Evolutionary conservation across 2,888 invertebrate genomes (phyloP), one percentile per base, ranked within the genome.

Genomic region (Bombylius discolor): DNA sequence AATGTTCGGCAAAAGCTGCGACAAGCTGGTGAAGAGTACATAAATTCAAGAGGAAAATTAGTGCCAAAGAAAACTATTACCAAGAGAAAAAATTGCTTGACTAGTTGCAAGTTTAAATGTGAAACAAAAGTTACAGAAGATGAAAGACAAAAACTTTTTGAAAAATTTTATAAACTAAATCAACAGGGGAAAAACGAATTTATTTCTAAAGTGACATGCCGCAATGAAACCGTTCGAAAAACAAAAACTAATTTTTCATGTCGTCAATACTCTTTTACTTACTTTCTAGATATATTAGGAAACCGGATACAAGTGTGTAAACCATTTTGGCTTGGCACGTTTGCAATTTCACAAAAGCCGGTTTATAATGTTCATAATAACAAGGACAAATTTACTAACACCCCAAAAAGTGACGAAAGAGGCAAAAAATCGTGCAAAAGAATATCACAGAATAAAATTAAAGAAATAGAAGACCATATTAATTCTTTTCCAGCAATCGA

Each of bases 301-400:
- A 53, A 56, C 13, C 46, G n/a, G 12, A n/a, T 53, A n/a, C 48
- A 50, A n/a, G 47, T 56, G 5, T 53, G 56, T 33, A 57, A 54
- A 44, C 13, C 51, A 4, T 57, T 48, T 54, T 56, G 53, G 50
- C 34, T 53, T 1, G 56, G 56, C 11, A 56, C 53, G 3, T 53
- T 53, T 42, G 31, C 34, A 23, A 48, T 56, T 6, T 56, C 56
- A 1, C 53, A 56, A 44, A 56, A 51, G 36, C 36, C 53, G 4
- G 50, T 56, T 2, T 53, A 51, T 23, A 51, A 57, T 47, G 51
- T 49, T 1, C 49, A 57, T 14, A 42, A 51, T 33, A 23, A 36
- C 4, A 51, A 56, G 53, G 33, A 51, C 48, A 39, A n/a, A 12
- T 14, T 56, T 4, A 42, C 51, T 47, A 47, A 53, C 1, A 49